Percentiles rank a stretch among this genome's conserved stretches.
phyloP scores from a whole-genome alignment of 1,140 invertebrate genomes.

The Drosophila murphyi region DNA sequence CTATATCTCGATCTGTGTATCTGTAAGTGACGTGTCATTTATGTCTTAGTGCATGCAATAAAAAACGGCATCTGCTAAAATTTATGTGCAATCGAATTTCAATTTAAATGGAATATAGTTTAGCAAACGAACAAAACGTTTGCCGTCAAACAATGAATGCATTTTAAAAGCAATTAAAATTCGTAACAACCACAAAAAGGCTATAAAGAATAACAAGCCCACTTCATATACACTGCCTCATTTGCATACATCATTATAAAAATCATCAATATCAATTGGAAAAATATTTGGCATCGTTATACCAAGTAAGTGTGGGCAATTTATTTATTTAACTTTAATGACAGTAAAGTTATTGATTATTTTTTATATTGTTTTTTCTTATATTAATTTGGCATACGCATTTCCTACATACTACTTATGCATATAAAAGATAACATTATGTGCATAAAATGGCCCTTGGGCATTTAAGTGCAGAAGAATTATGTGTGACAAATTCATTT shows the following conservation, averaged over 20 bases:
- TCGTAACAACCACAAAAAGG: slow-evolving; percentile 45
- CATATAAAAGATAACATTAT: not conserved
- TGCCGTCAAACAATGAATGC: slow-evolving; percentile 66
- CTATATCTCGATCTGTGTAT: slow-evolving; percentile 24
- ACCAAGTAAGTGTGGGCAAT: slow-evolving; percentile 50
- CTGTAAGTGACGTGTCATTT: slow-evolving; percentile 66
- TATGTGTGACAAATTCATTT: no score
- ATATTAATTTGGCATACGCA: not conserved
- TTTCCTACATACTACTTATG: not conserved
- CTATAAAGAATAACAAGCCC: slow-evolving; percentile 62
- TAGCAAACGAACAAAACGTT: slow-evolving; percentile 63
- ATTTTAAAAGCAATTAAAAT: slow-evolving; percentile 72
- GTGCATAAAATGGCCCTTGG: not conserved
- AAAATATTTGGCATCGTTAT: slow-evolving; percentile 17
- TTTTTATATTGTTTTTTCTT: slow-evolving; percentile 8
- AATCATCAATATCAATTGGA: slow-evolving; percentile 34
- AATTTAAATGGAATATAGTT: slow-evolving; percentile 56
- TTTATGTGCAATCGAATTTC: slow-evolving; percentile 50
- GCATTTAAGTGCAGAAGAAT: no score
- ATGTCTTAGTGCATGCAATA: slow-evolving; percentile 33
- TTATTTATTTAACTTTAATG: slow-evolving; percentile 27
- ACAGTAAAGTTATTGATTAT: slow-evolving; percentile 3
- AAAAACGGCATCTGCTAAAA: slow-evolving; percentile 37
- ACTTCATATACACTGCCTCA: slow-evolving; percentile 56
- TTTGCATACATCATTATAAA: slow-evolving; percentile 58